Conservation (phyloP, 1,140 invertebrate species). For the Pinna nobilis region DNA sequence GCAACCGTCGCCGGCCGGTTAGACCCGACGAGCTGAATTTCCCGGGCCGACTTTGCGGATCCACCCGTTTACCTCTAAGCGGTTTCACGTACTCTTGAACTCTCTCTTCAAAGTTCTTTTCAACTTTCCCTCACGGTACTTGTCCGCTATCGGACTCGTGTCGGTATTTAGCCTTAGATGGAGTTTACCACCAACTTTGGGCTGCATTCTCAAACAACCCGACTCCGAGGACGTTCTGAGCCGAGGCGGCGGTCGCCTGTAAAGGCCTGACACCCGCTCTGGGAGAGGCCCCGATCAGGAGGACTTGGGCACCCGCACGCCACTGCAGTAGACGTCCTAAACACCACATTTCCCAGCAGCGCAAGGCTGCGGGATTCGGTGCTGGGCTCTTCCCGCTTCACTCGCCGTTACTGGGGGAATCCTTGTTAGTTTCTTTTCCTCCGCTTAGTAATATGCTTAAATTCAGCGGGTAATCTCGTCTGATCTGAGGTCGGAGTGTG, state of each 20-base stretch:
- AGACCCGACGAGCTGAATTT: conserved; percentile 75
- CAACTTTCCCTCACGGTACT: conserved; percentile 94
- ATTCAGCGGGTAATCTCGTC: conserved; percentile 85
- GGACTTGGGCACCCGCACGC: conserved; percentile 78
- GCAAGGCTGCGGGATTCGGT: conserved; percentile 76
- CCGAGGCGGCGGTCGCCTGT: conserved; percentile 73
- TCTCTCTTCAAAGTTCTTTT: conserved; percentile 93
- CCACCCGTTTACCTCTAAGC: conserved; percentile 82
- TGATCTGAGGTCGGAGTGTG: conserved; percentile 81
- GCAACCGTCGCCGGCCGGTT: conserved; percentile 18
- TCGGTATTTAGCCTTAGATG: conserved; percentile 88
- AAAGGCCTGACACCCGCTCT: conserved; percentile 84
- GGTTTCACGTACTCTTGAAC: conserved; percentile 90
- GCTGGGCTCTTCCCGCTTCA: conserved; percentile 87
- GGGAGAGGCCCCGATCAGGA: conserved; percentile 80
- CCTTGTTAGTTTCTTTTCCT: conserved; percentile 94
- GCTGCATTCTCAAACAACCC: conserved; percentile 91
- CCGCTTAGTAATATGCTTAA: conserved; percentile 93
- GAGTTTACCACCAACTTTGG: conserved; percentile 88
- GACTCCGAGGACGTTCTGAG: conserved; percentile 82
- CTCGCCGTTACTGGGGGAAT: conserved; percentile 91
- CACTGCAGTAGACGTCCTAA: conserved; percentile 73
- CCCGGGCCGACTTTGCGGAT: conserved; percentile 63
- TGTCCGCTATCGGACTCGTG: conserved; percentile 85
- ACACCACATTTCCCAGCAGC: conserved; percentile 82